Evolutionary conservation across 2,113 vertebrate species (phyloP), one percentile per base, ranked within the genome.

Genomic region (Pholis gunnellus): DNA sequence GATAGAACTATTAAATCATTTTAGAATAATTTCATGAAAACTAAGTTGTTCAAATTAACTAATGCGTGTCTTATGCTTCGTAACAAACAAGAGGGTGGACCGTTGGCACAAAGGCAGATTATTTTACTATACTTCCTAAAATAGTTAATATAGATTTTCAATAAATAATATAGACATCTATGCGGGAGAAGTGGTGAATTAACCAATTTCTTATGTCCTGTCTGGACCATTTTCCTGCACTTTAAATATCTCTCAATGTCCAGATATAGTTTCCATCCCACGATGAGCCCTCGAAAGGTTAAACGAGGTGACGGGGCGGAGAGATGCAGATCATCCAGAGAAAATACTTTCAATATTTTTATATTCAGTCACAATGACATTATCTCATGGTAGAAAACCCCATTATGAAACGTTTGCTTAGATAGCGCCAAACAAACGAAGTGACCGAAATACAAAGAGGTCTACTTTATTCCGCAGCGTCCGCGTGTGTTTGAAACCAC

Each of bases 401-500:
- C 31, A 34, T 34, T 34, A 4, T 34, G 0, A n/a, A 22, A 5
- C 0, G 38, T 57, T 34, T 11, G 5, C 40, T 3, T 15, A 0
- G 29, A 36, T 0, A 11, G 27, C 0, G 29, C 15, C 9, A 29
- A 36, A 15, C 5, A 6, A 68, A 31, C 4, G 1, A 13, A 68
- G 10, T 18, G 42, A 6, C 10, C 6, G 2, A 5, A 9, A 17
- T 42, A 61, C 15, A 18, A 75, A 9, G 31, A 31, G 10, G 2
- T 18, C 65, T 20, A 18, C 4, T 2, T 59, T n/a, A 2, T 25
- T 13, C 42, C 17, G 31, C 60, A 38, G 11, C 20, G 57, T 36
- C 78, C 84, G 4, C 91, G 5, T 83, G 81, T 9, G 80, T 11
- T 11, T 54, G 18, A 64, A 70, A 27, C 76, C 83, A 86, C 86